Conservation (phyloP, 2,888 invertebrate genomes). For the Gari tellinella region DNA sequence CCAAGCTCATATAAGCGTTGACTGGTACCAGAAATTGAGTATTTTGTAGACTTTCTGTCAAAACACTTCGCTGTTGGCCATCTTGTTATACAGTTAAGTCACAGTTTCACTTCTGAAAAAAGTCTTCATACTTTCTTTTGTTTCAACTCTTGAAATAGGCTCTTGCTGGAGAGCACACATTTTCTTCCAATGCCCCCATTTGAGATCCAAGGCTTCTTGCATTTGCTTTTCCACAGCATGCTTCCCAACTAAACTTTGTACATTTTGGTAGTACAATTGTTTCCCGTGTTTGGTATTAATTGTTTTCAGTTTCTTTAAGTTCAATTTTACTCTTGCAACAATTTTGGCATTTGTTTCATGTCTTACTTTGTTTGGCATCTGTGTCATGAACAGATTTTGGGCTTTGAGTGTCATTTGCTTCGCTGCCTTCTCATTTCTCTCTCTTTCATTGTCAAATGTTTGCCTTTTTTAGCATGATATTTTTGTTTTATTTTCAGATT, state of each 20-base stretch:
- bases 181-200: not conserved
- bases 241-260: not conserved
- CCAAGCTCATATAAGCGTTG: no score
- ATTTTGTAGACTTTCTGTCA: slow-evolving; percentile 7
- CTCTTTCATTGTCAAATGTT: no score
- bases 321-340: slow-evolving; percentile 10
- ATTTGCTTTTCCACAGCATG: not conserved
- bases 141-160: not conserved
- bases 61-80: not conserved
- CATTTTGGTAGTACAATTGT: slow-evolving; percentile 12
- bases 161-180: not conserved
- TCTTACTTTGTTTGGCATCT: no score
- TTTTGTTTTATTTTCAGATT: no score
- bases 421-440: no score
- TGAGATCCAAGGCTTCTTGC: not conserved
- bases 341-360: slow-evolving; percentile 27
- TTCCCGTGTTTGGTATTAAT: slow-evolving; percentile 9
- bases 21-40: no score
- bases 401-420: no score
- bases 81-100: not conserved
- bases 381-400: no score
- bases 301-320: slow-evolving; percentile 17
- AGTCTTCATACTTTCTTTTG: not conserved
- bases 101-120: not conserved
- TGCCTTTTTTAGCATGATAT: no score